Percentiles rank a stretch among this genome's conserved stretches.
phyloP scores from a whole-genome alignment of 23 tunicate genomes.

The Styela clava region DNA sequence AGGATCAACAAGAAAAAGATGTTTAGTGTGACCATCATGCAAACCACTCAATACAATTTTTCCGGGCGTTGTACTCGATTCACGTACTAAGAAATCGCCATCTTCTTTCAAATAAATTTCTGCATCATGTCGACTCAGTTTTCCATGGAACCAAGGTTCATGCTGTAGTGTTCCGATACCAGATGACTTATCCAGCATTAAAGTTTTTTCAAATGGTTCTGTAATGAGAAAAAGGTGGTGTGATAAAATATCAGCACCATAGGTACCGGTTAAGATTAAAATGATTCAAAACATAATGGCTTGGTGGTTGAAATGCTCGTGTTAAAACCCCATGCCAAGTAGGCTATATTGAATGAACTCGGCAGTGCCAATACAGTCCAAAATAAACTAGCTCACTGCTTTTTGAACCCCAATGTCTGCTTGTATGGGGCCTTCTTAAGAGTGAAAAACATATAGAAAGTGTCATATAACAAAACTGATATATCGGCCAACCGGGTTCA shows the following conservation, averaged over 20 bases:
- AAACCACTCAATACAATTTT: slow-evolving; percentile 88
- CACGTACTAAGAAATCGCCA: slow-evolving; percentile 92
- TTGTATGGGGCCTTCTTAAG: too few relatives aligned
- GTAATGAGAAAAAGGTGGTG: slow-evolving; percentile 2
- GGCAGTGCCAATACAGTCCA: too few relatives aligned
- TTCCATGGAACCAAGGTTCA: slow-evolving; percentile 89
- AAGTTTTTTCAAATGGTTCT: slow-evolving; percentile 68
- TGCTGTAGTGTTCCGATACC: slow-evolving; percentile 48
- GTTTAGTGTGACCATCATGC: slow-evolving; percentile 74
- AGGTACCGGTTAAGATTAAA: neutral
- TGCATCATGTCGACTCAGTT: slow-evolving; percentile 67
- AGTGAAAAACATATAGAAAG: too few relatives aligned
- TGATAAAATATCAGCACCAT: too few relatives aligned
- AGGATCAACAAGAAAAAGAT: slow-evolving; percentile 87
- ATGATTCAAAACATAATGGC: neutral
- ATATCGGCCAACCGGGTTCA: too few relatives aligned
- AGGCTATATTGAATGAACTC: too few relatives aligned
- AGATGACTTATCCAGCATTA: slow-evolving; percentile 18
- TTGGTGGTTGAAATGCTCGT: neutral
- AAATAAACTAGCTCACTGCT: too few relatives aligned
- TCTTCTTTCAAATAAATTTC: slow-evolving; percentile 56
- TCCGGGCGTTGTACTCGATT: slow-evolving; percentile 61
- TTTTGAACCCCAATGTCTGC: too few relatives aligned
- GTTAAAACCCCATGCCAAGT: too few relatives aligned
- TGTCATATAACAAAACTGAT: too few relatives aligned